phyloP scores from a whole-genome alignment of 1,140 invertebrate genomes.

The Macrobrachium rosenbergii region DNA sequence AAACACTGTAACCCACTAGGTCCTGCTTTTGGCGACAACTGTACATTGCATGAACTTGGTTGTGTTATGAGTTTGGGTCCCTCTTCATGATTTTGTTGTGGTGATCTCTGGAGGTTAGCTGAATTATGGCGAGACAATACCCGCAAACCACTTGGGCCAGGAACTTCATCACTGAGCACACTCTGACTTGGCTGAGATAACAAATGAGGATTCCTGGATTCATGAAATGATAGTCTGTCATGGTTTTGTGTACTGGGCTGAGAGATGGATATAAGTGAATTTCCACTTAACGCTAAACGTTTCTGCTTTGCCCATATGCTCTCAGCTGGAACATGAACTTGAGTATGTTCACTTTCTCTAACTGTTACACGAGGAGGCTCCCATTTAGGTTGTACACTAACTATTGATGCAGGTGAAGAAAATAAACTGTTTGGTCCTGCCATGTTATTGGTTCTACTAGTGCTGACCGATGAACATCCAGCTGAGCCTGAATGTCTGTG shows the following conservation, averaged over 20 bases:
- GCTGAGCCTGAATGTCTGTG: slow-evolving; percentile 31
- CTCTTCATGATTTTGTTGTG: too few relatives aligned
- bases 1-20: too few relatives aligned
- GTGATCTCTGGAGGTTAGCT: too few relatives aligned
- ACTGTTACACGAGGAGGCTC: not conserved
- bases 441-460: slow-evolving; percentile 5
- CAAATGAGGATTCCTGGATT: too few relatives aligned
- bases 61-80: too few relatives aligned
- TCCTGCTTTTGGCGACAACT: too few relatives aligned
- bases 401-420: slow-evolving; percentile 16
- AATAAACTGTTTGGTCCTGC: slow-evolving; percentile 43
- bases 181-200: too few relatives aligned
- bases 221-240: not conserved
- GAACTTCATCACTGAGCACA: too few relatives aligned
- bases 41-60: too few relatives aligned
- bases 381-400: slow-evolving; percentile 26
- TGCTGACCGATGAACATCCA: not conserved
- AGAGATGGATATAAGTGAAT: slow-evolving; percentile 8
- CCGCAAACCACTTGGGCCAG: too few relatives aligned
- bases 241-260: slow-evolving; percentile 43
- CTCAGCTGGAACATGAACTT: slow-evolving; percentile 1
- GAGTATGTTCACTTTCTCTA: slow-evolving; percentile 31
- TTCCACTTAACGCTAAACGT: slow-evolving; percentile 29
- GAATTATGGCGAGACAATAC: too few relatives aligned
- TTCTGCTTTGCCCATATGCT: slow-evolving; percentile 56